Evolutionary conservation across 1,140 invertebrate species (phyloP).

Genomic region (Paralvinella palmiformis): DNA sequence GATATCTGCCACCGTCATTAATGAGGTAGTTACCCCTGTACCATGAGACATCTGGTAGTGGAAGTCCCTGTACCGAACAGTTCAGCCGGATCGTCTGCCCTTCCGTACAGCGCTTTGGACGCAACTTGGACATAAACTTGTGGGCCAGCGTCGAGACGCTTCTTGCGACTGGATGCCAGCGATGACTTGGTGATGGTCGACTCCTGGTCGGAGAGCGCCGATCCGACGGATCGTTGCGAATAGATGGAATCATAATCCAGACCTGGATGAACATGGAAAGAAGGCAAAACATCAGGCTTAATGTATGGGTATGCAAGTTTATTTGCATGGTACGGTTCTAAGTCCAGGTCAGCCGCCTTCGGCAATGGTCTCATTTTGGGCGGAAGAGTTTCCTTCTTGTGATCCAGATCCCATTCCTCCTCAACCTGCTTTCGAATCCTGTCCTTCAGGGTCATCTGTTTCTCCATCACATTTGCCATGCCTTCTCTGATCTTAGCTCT

Average conservation of each 20-base stretch:
- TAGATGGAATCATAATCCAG: slow-evolving; percentile 3
- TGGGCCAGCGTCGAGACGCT: slow-evolving; percentile 56
- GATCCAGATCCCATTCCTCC: neutral
- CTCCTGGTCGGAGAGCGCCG: neutral
- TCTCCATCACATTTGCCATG: neutral
- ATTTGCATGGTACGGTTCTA: neutral
- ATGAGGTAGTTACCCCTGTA: slow-evolving; percentile 8
- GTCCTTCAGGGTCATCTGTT: neutral
- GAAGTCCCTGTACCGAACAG: neutral
- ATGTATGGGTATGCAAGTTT: neutral
- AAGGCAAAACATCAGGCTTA: neutral
- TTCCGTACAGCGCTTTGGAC: slow-evolving; percentile 73
- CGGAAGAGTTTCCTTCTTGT: neutral
- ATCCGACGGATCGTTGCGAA: neutral
- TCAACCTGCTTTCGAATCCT: slow-evolving; percentile 8
- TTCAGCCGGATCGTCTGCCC: slow-evolving; percentile 44
- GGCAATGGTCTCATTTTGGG: neutral
- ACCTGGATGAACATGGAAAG: neutral
- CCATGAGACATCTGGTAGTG: slow-evolving; percentile 8
- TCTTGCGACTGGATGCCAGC: neutral
- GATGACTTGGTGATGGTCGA: neutral
- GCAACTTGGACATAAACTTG: slow-evolving; percentile 78
- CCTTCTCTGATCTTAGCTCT: neutral
- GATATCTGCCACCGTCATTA: slow-evolving; percentile 26
- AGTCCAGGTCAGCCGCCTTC: neutral